These are phyloP conservation scores for Poeciliopsis gracilis DNA, from an alignment of 2,797 vertebrate species.

Conservation along the genomic window DNA sequence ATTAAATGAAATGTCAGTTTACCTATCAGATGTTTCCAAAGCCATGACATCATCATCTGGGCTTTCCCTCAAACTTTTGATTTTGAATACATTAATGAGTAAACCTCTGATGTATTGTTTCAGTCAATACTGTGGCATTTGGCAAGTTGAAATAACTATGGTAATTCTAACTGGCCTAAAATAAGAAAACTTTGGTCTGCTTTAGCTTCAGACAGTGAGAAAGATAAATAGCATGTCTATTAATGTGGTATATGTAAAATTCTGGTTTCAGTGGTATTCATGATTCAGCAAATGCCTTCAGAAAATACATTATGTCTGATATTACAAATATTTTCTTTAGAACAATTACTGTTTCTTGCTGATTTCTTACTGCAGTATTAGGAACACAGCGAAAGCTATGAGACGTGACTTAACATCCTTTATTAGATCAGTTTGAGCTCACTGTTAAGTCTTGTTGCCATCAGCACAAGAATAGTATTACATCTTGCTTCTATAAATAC, in stretches of 20 bases:
- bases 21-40: too few relatives aligned
- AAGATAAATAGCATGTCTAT: background rate
- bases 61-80: background rate
- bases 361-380: constrained; percentile 30
- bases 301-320: background rate
- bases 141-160: background rate
- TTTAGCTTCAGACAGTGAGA: background rate
- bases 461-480: constrained; percentile 46
- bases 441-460: constrained; percentile 46
- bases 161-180: background rate
- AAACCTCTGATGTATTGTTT: background rate
- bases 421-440: constrained; percentile 48
- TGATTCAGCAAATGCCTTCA: background rate
- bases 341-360: constrained; percentile 21
- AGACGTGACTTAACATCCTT: constrained; percentile 43
- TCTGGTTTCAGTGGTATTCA: background rate
- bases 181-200: background rate
- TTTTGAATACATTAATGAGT: background rate
- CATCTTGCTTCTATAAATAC: constrained; percentile 64
- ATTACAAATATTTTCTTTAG: constrained; percentile 9
- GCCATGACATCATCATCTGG: too few relatives aligned
- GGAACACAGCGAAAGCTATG: constrained; percentile 35
- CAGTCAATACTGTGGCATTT: background rate
- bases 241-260: background rate
- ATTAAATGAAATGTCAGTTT: background rate